Evolutionary conservation across 1,140 invertebrate genomes (phyloP).

Genomic region (Drosophila sulfurigaster): DNA sequence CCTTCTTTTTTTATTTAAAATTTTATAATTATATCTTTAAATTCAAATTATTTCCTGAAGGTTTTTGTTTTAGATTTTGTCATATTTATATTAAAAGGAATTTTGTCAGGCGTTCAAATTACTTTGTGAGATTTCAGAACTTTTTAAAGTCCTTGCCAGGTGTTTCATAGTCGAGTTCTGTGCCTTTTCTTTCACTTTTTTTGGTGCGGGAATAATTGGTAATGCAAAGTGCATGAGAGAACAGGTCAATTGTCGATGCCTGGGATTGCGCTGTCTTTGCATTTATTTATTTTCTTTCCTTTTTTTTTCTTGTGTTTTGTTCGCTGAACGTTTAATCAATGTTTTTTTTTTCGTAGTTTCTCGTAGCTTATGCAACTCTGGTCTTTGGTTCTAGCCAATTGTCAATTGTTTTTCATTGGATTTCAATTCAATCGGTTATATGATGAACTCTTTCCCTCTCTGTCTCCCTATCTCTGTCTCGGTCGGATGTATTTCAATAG

Average conservation of each 20-base stretch:
- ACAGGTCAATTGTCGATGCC: conserved; percentile 31
- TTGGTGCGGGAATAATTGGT: conserved; percentile 64
- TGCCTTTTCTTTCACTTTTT: background rate
- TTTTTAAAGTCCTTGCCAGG: background rate
- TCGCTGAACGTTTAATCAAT: conserved; percentile 22
- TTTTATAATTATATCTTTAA: too few species aligned
- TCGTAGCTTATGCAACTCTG: conserved; percentile 14
- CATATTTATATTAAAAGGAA: too few species aligned
- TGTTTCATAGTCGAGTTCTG: background rate
- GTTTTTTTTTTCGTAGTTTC: conserved; percentile 53
- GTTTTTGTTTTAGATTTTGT: too few species aligned
- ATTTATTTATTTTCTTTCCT: too few species aligned
- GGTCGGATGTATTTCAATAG: conserved; percentile 12
- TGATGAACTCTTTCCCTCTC: background rate
- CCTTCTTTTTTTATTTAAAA: too few species aligned
- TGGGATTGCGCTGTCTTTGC: background rate
- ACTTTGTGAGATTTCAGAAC: too few species aligned
- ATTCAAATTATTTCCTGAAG: too few species aligned
- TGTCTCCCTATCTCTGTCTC: conserved; percentile 2
- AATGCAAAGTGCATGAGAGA: conserved; percentile 74
- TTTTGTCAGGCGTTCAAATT: too few species aligned
- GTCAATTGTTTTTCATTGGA: conserved; percentile 48
- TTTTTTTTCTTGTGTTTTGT: too few species aligned
- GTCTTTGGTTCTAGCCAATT: conserved; percentile 45
- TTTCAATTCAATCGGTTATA: conserved; percentile 29